phyloP scores from a whole-genome alignment of 2,113 vertebrate genomes.

The Meriones unguiculatus region DNA sequence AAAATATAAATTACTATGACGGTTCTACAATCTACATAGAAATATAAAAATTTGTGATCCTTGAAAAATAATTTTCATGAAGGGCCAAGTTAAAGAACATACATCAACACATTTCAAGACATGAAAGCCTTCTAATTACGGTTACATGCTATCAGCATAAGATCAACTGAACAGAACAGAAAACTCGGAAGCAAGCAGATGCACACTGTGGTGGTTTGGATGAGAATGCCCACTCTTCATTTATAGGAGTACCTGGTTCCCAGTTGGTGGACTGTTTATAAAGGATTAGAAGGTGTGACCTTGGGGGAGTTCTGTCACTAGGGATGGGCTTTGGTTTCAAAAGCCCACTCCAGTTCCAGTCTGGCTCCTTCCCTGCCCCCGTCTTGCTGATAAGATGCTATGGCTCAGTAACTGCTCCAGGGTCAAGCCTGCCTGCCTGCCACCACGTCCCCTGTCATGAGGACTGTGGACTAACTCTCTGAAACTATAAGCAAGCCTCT shows the following conservation, averaged over 20 bases:
- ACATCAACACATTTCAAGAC: not conserved
- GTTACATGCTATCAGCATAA: not conserved
- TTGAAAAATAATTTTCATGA: not conserved
- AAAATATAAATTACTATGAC: not conserved
- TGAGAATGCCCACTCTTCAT: not conserved
- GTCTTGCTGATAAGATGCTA: not conserved
- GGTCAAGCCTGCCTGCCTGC: not conserved
- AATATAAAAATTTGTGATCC: not conserved
- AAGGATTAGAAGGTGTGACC: not conserved
- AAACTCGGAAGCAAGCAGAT: not conserved
- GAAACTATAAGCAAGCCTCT: not conserved
- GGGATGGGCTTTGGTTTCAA: not conserved
- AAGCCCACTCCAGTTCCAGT: not conserved
- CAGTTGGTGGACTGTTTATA: not conserved
- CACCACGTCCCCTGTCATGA: not conserved
- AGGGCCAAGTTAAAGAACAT: not conserved
- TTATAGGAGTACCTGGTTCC: not conserved
- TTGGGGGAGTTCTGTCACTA: not conserved
- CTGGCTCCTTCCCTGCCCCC: not conserved
- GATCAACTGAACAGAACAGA: not conserved
- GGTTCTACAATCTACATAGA: not conserved
- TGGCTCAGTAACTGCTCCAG: not conserved
- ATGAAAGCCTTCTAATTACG: no score
- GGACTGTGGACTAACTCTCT: not conserved
- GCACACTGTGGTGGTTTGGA: not conserved